Evolutionary conservation across 2,113 vertebrate genomes (phyloP), one percentile per base, ranked within the genome.

Genomic region (Cynopterus brachyotis): DNA sequence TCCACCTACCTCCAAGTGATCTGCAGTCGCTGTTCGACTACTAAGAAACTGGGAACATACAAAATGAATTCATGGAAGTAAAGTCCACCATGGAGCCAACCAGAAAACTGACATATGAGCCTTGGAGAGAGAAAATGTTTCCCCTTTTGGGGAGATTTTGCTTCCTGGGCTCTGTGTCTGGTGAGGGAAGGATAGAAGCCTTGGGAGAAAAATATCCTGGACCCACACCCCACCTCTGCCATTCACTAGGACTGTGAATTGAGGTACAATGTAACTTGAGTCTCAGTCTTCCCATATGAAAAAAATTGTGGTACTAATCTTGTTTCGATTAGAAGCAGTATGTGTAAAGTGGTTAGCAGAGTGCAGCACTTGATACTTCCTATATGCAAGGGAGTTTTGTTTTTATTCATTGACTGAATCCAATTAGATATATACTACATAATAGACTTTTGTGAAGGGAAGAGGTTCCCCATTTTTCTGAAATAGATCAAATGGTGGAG

Each of bases 1-100:
- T 83, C 60, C 17, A 6, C 96, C 96, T 50, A 85, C 96, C 69
- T 91, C 67, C 72, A 91, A 91, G 57, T 20, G 57, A 92, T 91
- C 30, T 86, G 83, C 2, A 32, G 26, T 91, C 91, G 79, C 50
- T n/a, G 57, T 42, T 53, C 13, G 69, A 84, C 57, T 60, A 59
- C 73, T 7, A 45, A 91, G 85, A 96, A 88, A 60, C 66, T 22
- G 42, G 40, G 32, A 79, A 95, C 12, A 9, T 62, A 37, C 6
- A 89, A 76, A 95, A 88, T 85, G 89, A 76, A 91, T 35, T 40
- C 57, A 59, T 53, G 7, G n/a, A 20, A 35, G 24, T 47, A 73
- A 73, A 82, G 45, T 82, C 81, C 35, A 13, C 9, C 47, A 9
- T 30, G 47, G n/a, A 87, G 70, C 16, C 60, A 81, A 28, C 76